These are phyloP conservation scores for Microcebus griseorufus DNA, from an alignment of 2,113 vertebrate genomes.

Conservation along the genomic window DNA sequence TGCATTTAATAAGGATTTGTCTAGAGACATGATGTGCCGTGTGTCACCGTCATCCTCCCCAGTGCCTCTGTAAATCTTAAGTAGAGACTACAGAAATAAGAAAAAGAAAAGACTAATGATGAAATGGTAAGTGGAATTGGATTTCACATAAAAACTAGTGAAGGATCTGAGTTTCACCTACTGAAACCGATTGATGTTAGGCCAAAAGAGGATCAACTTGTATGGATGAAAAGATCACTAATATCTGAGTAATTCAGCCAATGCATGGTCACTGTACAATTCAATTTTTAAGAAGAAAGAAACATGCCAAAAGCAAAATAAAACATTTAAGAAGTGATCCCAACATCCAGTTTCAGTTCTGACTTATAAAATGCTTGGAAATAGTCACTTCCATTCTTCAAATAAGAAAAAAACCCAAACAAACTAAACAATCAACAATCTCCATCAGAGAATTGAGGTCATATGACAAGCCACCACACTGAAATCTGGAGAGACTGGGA, in stretches of 20 bases:
- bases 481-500: background rate
- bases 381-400: background rate
- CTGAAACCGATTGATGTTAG: background rate
- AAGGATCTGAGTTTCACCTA: background rate
- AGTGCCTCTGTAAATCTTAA: background rate
- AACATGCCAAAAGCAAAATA: background rate
- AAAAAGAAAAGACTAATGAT: background rate
- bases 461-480: background rate
- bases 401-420: background rate
- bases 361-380: background rate
- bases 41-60: background rate
- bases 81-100: background rate
- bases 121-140: background rate
- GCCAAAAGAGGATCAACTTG: background rate
- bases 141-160: background rate
- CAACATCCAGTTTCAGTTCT: background rate
- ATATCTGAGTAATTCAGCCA: background rate
- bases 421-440: background rate
- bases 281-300: background rate
- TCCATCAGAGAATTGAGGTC: background rate
- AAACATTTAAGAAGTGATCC: background rate
- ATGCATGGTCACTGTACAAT: background rate
- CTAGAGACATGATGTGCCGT: too few relatives aligned
- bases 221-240: background rate
- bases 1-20: background rate